Evolutionary conservation across 2,113 vertebrate species (phyloP).

Genomic region (Dipodomys ordii): DNA sequence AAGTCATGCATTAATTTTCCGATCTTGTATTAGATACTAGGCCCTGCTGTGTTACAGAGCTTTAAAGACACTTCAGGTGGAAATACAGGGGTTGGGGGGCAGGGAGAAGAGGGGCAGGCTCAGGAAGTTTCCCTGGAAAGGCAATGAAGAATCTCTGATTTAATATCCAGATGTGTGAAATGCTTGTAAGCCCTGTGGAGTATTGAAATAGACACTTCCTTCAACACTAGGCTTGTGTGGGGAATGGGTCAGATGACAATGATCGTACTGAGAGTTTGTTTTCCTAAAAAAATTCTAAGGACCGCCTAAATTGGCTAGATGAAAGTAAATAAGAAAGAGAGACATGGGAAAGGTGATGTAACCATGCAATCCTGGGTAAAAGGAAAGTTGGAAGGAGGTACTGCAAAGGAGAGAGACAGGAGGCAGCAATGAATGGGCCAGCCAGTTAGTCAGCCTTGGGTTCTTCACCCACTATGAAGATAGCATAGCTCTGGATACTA

Average conservation of each 20-base stretch:
- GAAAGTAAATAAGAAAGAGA: slow-evolving; percentile 24
- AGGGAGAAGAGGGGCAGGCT: neutral
- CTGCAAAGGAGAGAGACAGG: neutral
- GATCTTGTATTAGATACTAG: neutral
- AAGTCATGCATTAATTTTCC: neutral
- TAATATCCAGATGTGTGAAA: slow-evolving; percentile 3
- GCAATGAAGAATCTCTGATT: slow-evolving; percentile 6
- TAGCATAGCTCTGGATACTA: neutral
- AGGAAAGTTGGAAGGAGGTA: neutral
- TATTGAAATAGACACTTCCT: slow-evolving; percentile 88
- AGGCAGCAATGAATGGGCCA: neutral
- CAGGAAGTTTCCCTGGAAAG: slow-evolving; percentile 39
- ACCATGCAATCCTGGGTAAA: neutral
- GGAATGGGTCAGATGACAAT: slow-evolving; percentile 83
- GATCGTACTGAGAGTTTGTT: slow-evolving; percentile 87
- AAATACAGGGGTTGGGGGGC: neutral
- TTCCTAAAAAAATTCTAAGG: slow-evolving; percentile 74
- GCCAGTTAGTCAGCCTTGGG: neutral
- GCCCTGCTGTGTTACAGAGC: neutral
- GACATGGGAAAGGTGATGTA: neutral
- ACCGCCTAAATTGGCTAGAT: slow-evolving; percentile 42
- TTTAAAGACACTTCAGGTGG: neutral
- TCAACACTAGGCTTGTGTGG: slow-evolving; percentile 89
- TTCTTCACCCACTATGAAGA: neutral
- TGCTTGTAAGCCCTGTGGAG: slow-evolving; percentile 14